A percentile compares a stretch with the other conserved stretches of the same genome.
phyloP scores from a whole-genome alignment of 1,140 invertebrate species.

The Euglossa dilemma region DNA sequence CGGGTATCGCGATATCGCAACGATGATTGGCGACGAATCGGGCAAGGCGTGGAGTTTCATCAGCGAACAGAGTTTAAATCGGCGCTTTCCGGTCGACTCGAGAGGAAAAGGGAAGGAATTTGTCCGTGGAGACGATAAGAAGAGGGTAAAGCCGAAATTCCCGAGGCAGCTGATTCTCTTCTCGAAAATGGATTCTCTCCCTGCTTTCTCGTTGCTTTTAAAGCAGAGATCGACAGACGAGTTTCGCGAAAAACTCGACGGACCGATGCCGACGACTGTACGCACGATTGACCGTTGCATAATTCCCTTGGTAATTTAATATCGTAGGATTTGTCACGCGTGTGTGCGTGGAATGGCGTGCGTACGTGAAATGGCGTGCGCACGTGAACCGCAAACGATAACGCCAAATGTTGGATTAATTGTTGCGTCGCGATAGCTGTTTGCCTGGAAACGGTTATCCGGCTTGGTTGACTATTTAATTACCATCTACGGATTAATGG shows the following conservation, averaged over 20 bases:
- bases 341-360: too few species aligned
- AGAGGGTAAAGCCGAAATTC: background rate
- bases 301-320: slow-evolving; percentile 3
- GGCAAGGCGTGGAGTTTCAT: slow-evolving; percentile 1
- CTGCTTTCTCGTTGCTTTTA: background rate
- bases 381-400: background rate
- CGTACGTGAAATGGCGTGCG: too few species aligned
- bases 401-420: slow-evolving; percentile 30
- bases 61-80: background rate
- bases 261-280: background rate
- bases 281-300: background rate
- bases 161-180: background rate
- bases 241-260: background rate
- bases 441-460: slow-evolving; percentile 9
- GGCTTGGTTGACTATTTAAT: slow-evolving; percentile 14
- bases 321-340: background rate
- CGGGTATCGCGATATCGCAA: background rate
- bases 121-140: background rate
- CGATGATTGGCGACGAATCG: background rate
- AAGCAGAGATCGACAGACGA: background rate
- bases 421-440: background rate
- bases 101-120: background rate
- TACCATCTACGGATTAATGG: background rate
- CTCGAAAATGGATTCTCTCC: too few species aligned
- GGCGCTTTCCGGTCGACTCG: background rate